Evolutionary conservation across 2,797 vertebrate genomes (phyloP).

Genomic region (Pangasius mekongensis): DNA sequence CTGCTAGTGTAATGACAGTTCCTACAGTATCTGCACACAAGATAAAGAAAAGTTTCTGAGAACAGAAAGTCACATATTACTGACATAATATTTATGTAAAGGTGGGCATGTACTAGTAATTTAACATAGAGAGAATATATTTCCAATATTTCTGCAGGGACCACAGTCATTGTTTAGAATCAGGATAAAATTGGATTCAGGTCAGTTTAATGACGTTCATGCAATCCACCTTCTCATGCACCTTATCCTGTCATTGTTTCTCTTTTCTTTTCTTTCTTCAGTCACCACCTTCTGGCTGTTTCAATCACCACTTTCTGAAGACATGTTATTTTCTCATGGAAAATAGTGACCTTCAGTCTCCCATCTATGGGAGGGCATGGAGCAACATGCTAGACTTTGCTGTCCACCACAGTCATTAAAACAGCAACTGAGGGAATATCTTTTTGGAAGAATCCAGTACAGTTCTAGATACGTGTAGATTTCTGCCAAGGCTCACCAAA

Average conservation of each 20-base stretch:
- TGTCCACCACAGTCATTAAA: background rate
- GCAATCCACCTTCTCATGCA: background rate
- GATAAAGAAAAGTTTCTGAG: background rate
- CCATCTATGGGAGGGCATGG: background rate
- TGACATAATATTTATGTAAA: background rate
- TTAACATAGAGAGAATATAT: background rate
- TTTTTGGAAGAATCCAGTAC: background rate
- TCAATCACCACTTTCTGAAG: background rate
- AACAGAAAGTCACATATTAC: background rate
- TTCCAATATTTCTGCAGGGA: too few species aligned
- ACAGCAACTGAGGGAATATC: background rate
- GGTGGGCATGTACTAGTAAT: background rate
- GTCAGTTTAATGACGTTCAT: background rate
- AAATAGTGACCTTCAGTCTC: background rate
- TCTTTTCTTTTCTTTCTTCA: background rate
- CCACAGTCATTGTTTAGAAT: background rate
- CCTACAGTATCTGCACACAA: too few species aligned
- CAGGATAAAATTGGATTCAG: background rate
- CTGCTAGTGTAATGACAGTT: background rate
- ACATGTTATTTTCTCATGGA: background rate
- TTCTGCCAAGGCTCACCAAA: background rate
- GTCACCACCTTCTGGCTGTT: background rate
- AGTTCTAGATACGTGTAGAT: background rate
- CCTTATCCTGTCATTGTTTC: background rate
- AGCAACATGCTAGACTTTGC: background rate